Conservation (phyloP, 2,113 vertebrate species). For the Trachemys scripta region DNA sequence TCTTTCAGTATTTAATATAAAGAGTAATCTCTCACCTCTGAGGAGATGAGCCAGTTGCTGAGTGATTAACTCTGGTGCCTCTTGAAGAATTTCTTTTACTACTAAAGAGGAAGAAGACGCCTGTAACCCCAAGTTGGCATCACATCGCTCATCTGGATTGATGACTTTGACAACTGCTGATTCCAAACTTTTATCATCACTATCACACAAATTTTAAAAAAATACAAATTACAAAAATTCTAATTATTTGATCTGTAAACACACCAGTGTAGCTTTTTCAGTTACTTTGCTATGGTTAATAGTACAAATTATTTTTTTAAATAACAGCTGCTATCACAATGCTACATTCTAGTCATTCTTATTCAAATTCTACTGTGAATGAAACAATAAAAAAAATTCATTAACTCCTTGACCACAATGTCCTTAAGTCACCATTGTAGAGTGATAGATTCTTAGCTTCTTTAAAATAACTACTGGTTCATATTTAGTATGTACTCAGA, state of each 20-base stretch:
- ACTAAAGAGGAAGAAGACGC: slow-evolving; percentile 85
- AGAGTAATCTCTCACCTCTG: slow-evolving; percentile 90
- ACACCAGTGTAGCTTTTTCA: not conserved
- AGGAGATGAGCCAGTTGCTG: slow-evolving; percentile 91
- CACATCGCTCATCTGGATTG: slow-evolving; percentile 83
- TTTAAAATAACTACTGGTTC: not conserved
- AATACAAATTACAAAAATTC: not conserved
- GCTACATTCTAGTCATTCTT: not conserved
- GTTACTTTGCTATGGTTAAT: not conserved
- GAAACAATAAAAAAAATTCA: not conserved
- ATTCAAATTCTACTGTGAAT: not conserved
- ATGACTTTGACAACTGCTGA: slow-evolving; percentile 90
- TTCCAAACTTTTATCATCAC: slow-evolving; percentile 87
- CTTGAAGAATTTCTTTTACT: slow-evolving; percentile 91
- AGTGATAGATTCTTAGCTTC: not conserved
- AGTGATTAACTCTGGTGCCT: slow-evolving; percentile 91
- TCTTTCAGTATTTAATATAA: slow-evolving; percentile 83
- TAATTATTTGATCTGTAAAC: not conserved
- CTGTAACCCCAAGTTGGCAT: slow-evolving; percentile 73
- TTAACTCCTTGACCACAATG: not conserved
- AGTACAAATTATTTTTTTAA: not conserved
- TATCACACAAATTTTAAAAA: slow-evolving; percentile 73
- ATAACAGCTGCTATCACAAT: not conserved
- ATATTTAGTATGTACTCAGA: not conserved
- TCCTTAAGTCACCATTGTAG: not conserved